These are phyloP conservation scores for Archocentrus centrarchus DNA, from an alignment of 2,113 vertebrate species.

Conservation along the genomic window DNA sequence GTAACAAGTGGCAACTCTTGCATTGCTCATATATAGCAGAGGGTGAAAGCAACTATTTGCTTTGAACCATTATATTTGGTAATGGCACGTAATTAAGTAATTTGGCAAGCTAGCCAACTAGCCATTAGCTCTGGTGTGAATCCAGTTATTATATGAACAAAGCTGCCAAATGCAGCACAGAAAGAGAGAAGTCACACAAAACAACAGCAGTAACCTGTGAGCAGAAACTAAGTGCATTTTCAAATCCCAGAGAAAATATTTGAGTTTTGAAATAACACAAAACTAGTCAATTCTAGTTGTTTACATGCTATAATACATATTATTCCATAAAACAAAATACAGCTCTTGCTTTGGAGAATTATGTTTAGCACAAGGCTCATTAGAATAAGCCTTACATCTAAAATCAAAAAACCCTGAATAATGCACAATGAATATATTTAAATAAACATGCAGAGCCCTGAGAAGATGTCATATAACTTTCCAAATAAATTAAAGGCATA, in stretches of 20 bases:
- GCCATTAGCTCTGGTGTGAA: background rate
- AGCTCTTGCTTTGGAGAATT: background rate
- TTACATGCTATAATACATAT: background rate
- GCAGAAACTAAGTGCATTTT: background rate
- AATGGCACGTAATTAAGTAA: background rate
- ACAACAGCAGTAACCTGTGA: conserved; percentile 22
- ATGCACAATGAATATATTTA: background rate
- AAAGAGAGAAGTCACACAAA: conserved; percentile 16
- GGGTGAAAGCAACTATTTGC: background rate
- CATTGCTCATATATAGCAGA: background rate
- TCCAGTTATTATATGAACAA: conserved; percentile 9
- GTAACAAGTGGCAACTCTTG: background rate
- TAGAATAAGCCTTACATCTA: background rate
- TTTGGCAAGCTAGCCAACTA: background rate
- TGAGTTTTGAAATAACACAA: background rate
- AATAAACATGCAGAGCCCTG: background rate
- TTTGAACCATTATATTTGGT: background rate
- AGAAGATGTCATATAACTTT: background rate
- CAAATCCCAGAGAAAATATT: background rate
- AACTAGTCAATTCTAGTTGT: background rate
- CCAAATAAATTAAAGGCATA: background rate
- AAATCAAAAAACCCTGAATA: background rate
- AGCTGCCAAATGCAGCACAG: conserved; percentile 4
- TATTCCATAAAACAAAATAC: background rate
- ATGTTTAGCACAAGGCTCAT: background rate